Percentiles rank a stretch among this genome's conserved stretches.
These are phyloP conservation scores for Raja brachyura DNA, from an alignment of 2,113 vertebrate genomes.

Conservation along the genomic window DNA sequence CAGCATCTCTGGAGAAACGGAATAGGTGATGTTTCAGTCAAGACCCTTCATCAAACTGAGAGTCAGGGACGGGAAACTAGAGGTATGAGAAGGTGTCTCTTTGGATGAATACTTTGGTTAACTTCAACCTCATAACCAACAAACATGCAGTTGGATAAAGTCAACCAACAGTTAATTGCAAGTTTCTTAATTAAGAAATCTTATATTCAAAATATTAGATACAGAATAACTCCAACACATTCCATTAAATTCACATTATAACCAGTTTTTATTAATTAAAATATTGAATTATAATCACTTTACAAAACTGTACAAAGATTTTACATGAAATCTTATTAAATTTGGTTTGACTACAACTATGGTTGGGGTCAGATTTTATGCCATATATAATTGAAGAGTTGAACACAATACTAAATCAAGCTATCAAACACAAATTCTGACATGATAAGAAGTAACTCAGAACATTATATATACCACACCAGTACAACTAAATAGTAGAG, in stretches of 20 bases:
- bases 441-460: background rate
- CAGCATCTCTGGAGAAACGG: too few species aligned
- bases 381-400: background rate
- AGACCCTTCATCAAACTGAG: too few species aligned
- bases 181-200: background rate
- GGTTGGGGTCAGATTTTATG: background rate
- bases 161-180: background rate
- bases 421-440: background rate
- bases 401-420: background rate
- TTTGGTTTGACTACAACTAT: background rate
- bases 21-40: too few species aligned
- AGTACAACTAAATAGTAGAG: background rate
- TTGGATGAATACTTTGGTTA: background rate
- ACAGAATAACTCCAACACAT: background rate
- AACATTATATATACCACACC: background rate
- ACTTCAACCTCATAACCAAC: background rate
- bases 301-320: background rate
- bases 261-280: background rate
- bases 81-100: too few species aligned
- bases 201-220: background rate
- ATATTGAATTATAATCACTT: background rate
- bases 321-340: background rate
- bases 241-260: background rate
- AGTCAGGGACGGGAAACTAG: too few species aligned
- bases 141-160: background rate